Conservation (phyloP, 2,888 invertebrate genomes). For the Pachydiplax longipennis region DNA sequence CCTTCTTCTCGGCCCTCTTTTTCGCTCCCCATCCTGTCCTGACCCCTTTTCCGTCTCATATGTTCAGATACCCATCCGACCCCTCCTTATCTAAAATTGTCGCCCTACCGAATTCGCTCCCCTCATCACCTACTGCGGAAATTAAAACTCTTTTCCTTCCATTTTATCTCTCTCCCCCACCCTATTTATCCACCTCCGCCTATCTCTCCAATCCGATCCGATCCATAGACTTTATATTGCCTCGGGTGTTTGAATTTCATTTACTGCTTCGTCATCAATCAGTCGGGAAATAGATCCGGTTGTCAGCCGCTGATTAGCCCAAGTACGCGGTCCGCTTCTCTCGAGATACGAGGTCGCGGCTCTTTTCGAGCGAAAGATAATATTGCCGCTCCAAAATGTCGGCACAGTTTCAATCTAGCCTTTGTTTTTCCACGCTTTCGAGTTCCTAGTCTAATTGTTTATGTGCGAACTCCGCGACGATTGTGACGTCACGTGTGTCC, state of each 20-base stretch:
- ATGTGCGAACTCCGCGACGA: no score
- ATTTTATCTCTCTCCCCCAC: neutral
- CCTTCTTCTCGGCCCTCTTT: neutral
- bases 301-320: no score
- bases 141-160: conserved; percentile 12
- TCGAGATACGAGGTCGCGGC: no score
- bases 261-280: neutral
- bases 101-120: neutral
- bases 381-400: no score
- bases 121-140: conserved; percentile 20
- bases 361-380: no score
- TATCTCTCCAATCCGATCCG: neutral
- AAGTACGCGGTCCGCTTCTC: no score
- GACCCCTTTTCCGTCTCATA: neutral
- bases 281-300: neutral
- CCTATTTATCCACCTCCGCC: neutral
- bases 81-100: conserved; percentile 4
- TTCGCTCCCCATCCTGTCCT: neutral
- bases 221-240: neutral
- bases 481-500: no score
- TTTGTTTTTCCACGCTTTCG: no score
- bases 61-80: neutral
- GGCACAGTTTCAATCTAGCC: no score
- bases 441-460: no score
- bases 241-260: neutral